Evolutionary conservation across 2,888 invertebrate genomes (phyloP).

Genomic region (Dascillus cervinus): DNA sequence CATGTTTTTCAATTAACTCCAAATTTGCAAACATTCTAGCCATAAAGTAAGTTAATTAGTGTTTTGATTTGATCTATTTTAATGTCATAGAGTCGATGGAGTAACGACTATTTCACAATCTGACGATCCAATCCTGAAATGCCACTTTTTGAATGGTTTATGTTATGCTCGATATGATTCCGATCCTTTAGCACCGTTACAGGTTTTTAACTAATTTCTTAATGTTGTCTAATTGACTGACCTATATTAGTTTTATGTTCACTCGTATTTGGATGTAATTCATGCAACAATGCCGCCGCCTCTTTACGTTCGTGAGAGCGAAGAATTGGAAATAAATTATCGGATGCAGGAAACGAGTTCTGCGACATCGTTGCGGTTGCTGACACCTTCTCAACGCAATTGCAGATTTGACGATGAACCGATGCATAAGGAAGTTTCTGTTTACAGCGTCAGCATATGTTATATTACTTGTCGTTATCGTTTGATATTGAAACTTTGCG

Average conservation of each 20-base stretch:
- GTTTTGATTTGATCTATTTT: conserved; percentile 1
- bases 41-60: conserved; percentile 40
- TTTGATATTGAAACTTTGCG: conserved; percentile 46
- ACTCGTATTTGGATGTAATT: conserved; percentile 52
- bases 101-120: conserved; percentile 6
- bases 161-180: conserved; percentile 44
- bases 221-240: no score
- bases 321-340: conserved; percentile 41
- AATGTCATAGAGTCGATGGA: conserved; percentile 9
- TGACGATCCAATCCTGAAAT: conserved; percentile 25
- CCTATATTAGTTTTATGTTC: conserved; percentile 54
- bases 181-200: conserved; percentile 24
- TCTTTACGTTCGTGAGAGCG: conserved; percentile 32
- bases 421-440: conserved; percentile 33
- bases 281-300: conserved; percentile 39
- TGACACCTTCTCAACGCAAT: conserved; percentile 43
- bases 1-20: conserved; percentile 58
- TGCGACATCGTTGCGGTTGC: conserved; percentile 41
- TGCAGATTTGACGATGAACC: conserved; percentile 53
- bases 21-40: conserved; percentile 46
- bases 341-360: conserved; percentile 46
- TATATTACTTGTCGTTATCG: conserved; percentile 49
- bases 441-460: conserved; percentile 52
- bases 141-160: conserved; percentile 42
- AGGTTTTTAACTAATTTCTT: background rate